Evolutionary conservation across 2,113 vertebrate genomes (phyloP).

Genomic region (Regulus satrapa): DNA sequence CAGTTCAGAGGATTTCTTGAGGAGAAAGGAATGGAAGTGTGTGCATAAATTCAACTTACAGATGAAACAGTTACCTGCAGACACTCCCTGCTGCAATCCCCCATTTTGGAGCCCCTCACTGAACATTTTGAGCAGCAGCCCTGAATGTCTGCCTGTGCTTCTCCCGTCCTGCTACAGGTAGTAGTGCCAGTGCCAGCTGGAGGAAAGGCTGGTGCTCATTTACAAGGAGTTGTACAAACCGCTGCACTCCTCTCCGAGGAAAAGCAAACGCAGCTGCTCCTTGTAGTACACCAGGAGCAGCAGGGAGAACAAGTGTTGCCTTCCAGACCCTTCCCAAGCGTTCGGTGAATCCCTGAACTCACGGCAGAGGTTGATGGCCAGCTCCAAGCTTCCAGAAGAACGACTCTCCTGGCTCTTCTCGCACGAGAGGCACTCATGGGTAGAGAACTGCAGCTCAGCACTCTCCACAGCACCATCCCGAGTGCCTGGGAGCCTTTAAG

Average conservation of each 20-base stretch:
- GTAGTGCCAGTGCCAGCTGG: neutral
- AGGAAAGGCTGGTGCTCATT: neutral
- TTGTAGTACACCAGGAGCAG: neutral
- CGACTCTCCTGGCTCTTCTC: neutral
- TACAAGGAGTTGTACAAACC: neutral
- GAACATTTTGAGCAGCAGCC: neutral
- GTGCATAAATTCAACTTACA: neutral
- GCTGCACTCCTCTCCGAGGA: neutral
- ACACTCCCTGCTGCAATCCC: neutral
- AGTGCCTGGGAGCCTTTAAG: neutral
- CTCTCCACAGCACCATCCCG: neutral
- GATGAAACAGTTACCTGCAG: neutral
- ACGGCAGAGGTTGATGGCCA: neutral
- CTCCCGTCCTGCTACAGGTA: neutral
- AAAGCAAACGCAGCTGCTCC: neutral
- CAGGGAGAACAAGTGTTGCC: neutral
- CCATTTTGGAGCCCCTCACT: neutral
- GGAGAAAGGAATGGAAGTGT: neutral
- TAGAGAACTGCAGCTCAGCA: neutral
- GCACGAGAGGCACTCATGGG: rapidly evolving
- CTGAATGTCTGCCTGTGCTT: neutral
- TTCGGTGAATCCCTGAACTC: neutral
- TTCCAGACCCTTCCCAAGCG: neutral
- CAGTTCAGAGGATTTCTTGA: neutral
- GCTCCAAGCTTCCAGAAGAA: neutral